Base-by-base conservation (phyloP, 2,797 vertebrate genomes). In the Luscinia luscinia region DNA sequence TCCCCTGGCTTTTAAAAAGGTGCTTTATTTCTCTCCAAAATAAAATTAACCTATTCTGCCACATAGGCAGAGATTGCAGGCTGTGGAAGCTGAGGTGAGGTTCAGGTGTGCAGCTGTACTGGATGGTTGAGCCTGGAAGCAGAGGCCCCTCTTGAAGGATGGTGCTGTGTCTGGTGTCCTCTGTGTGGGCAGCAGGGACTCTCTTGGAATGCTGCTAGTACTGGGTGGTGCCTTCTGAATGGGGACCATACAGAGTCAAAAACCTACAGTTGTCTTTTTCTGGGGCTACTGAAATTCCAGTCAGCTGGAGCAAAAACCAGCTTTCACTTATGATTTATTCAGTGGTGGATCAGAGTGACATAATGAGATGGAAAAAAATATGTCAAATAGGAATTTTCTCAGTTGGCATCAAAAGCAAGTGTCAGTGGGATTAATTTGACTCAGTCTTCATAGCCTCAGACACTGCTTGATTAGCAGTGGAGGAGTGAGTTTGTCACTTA, bases 91-190 rank as follows among this genome's bases (percentile, higher is more conserved):
- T 54, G 74, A 64, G 41, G 15, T 55, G 72, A 41, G 43, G 34
- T 38, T 88, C 38, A 34, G 24, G 12, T 63, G 43, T 51, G 40
- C 46, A 38, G 28, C 72, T 85, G 45, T 21, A 7, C 14, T 46
- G 27, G 21, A 6, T 24, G n/a, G 15, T 46, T 66, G 82, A 81
- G 40, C 11, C 30, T 59, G 64, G 73, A 51, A 74, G 52, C 48
- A 46, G 52, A 63, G 40, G 10, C 10, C 5, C 1, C 4, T 83
- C 23, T 12, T 0, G 4, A 32, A 83, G 38, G 18, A 6, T 46
- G 45, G 6, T 19, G 55, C 16, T 0, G 0, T 63, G 32, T 14
- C 48, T 2, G 1, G 28, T 1, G 1, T 27, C 22, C 26, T 84
- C 52, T 4, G 0, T 6, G 4, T n/a, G n/a, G 22, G 55, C 64